phyloP scores from a whole-genome alignment of 2,113 vertebrate species.

The Spheniscus mendiculus region DNA sequence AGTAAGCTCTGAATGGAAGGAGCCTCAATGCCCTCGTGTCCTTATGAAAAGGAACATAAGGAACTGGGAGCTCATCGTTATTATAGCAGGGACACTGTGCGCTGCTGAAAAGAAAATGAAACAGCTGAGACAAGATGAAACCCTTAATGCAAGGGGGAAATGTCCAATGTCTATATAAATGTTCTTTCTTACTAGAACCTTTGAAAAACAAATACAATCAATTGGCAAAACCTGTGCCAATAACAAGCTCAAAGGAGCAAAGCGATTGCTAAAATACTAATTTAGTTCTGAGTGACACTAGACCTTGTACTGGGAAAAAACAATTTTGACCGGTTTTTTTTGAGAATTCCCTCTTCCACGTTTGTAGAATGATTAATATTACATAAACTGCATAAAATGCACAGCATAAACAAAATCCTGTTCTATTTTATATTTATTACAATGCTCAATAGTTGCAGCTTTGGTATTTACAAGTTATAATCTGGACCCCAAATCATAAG shows the following conservation, averaged over 20 bases:
- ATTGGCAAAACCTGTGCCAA: constrained; percentile 15
- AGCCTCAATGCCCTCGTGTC: background rate
- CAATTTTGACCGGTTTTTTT: background rate
- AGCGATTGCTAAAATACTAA: background rate
- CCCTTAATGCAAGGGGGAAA: constrained; percentile 9
- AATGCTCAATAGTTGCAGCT: background rate
- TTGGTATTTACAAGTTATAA: background rate
- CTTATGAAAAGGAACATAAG: background rate
- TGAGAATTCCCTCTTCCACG: background rate
- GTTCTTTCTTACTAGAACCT: background rate
- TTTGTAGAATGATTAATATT: background rate
- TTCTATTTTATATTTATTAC: background rate
- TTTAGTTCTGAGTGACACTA: background rate
- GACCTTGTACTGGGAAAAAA: background rate
- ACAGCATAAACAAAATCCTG: background rate
- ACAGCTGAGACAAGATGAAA: constrained; percentile 57
- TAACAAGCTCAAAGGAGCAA: background rate
- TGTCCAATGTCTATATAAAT: background rate
- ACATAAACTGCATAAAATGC: background rate
- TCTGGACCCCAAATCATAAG: background rate
- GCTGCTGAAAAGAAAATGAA: constrained; percentile 61
- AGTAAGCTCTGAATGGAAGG: background rate
- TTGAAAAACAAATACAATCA: constrained; percentile 52
- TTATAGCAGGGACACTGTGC: constrained; percentile 10
- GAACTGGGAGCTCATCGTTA: background rate